These are phyloP conservation scores for Hoplostethus atlanticus DNA, from an alignment of 2,797 vertebrate species.

Conservation along the genomic window DNA sequence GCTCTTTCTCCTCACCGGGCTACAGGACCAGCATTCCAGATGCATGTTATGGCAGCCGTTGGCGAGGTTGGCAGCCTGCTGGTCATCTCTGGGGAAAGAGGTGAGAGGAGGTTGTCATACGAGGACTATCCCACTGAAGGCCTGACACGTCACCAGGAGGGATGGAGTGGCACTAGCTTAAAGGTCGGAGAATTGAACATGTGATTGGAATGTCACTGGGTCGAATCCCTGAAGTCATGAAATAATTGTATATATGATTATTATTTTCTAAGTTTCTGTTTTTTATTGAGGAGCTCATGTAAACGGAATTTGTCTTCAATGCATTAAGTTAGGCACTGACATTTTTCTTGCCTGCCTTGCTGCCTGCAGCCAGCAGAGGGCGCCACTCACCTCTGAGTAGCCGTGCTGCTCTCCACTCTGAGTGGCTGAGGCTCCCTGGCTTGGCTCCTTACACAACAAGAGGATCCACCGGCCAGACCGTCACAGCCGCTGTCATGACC, in stretches of 20 bases:
- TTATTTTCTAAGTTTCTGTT: too few species aligned
- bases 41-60: constrained; percentile 64
- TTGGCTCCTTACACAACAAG: constrained; percentile 46
- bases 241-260: too few species aligned
- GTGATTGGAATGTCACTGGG: too few species aligned
- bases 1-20: constrained; percentile 72
- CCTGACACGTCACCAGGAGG: too few species aligned
- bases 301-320: too few species aligned
- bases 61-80: constrained; percentile 18
- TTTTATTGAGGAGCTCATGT: too few species aligned
- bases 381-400: constrained; percentile 64
- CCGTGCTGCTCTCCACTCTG: constrained; percentile 20
- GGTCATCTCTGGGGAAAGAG: constrained; percentile 51
- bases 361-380: constrained; percentile 32
- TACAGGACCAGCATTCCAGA: constrained; percentile 77
- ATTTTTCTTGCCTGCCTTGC: not conserved
- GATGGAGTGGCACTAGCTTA: too few species aligned
- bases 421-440: constrained; percentile 32
- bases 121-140: too few species aligned
- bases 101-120: not conserved
- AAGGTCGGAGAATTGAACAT: too few species aligned
- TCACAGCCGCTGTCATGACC: constrained; percentile 48
- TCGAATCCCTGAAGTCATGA: too few species aligned
- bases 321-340: too few species aligned
- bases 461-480: constrained; percentile 12